A percentile compares a stretch with the other conserved stretches of the same genome.
phyloP scores from a whole-genome alignment of 2,113 vertebrate genomes.

The Hystrix cristata region DNA sequence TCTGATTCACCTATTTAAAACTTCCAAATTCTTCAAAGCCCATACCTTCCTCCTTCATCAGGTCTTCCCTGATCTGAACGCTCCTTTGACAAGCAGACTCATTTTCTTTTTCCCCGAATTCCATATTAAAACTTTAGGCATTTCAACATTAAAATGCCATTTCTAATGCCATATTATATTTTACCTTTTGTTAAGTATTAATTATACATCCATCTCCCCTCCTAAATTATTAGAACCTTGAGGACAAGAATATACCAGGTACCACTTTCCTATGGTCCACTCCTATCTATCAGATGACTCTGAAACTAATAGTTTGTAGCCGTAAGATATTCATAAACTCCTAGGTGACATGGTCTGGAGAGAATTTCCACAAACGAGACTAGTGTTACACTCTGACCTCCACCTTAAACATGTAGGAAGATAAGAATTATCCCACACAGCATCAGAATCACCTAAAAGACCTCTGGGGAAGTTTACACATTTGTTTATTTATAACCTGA shows the following conservation, averaged over 20 bases:
- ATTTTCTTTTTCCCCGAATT: slow-evolving; percentile 23
- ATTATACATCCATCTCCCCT: background rate
- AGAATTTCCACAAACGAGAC: slow-evolving; percentile 25
- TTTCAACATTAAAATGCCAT: slow-evolving; percentile 11
- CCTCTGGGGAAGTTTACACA: background rate
- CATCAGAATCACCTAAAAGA: slow-evolving; percentile 35
- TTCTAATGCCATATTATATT: slow-evolving; percentile 7
- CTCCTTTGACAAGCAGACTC: background rate
- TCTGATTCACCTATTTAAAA: background rate
- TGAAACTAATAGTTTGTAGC: background rate
- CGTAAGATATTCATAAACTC: background rate
- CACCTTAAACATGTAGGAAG: background rate
- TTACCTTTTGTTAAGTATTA: slow-evolving; percentile 23
- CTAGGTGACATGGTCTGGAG: background rate
- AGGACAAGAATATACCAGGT: background rate
- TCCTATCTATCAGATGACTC: background rate
- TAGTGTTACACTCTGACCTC: background rate
- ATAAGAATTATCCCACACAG: background rate
- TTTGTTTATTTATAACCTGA: slow-evolving; percentile 43
- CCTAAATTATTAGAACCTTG: background rate
- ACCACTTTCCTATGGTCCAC: background rate
- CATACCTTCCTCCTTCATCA: background rate
- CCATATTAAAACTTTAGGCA: background rate
- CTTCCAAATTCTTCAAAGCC: background rate
- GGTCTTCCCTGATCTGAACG: background rate